Base-by-base conservation (phyloP, 2,888 invertebrate species). In the Gastracanthus pulcherrimus region DNA sequence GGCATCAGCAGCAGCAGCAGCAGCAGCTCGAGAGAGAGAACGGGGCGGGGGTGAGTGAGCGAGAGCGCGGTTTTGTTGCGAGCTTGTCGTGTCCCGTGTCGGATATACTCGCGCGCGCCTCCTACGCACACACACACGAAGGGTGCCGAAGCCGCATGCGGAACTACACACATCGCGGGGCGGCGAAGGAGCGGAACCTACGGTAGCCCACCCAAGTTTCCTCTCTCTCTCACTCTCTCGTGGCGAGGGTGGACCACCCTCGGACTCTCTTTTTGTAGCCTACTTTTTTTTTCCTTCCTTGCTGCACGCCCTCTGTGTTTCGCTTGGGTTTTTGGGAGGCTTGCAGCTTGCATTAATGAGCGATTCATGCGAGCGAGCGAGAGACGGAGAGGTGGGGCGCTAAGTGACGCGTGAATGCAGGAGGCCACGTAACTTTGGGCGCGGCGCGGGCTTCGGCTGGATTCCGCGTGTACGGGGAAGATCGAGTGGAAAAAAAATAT, bases 221-320 rank as follows among this genome's bases (percentile, higher is more conserved):
- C 23, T 6, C 58, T 60, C 26, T 26, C 51, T 7, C 19, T 26
- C 19, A 7, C 34, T 55, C 29, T 26, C 23, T 31, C 26, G 19
- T 81, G 82, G 55, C 83, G 84, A 87, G 87, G 87, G 87, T 86
- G 83, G 84, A 84, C 85, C 86, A 86, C 87, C 86, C 87, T 81
- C 69, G 48, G 34, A 67, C 80, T 76, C 70, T 31, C 45, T 38
- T 31, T 75, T 64, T 23, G 19, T 34, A 31, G n/a, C 82, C 70
- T 34, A 74, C 45, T 34, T 66, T 66, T 79, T 26, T 26, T 29
- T 38, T 26, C 4, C 16, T 66, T 31, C 23, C 36, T 2, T 31
- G n/a, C 11, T 48, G n/a, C n/a, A 31, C 29, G 58, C 26, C 11
- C n/a, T 34, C 34, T n/a, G n/a, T n/a, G n/a, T n/a, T n/a, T n/a